These are phyloP conservation scores for Salminus brasiliensis DNA, from an alignment of 2,113 vertebrate genomes.

Conservation along the genomic window DNA sequence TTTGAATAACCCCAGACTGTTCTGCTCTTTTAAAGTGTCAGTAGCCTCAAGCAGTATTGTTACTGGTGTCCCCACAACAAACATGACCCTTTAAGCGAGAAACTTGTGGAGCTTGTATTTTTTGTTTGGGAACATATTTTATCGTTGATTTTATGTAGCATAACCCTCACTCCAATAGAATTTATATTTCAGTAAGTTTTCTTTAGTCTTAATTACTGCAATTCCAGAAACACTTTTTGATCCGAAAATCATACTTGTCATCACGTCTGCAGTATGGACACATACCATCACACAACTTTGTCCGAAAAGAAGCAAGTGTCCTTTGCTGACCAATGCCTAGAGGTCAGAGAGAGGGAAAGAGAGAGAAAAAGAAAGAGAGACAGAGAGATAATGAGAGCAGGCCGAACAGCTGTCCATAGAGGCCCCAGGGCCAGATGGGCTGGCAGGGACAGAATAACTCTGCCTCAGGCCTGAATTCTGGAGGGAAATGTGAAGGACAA, in stretches of 20 bases:
- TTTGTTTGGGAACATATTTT: background rate
- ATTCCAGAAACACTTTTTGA: background rate
- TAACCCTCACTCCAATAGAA: too few species aligned
- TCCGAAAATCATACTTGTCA: background rate
- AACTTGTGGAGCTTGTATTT: background rate
- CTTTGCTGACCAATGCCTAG: constrained; percentile 28
- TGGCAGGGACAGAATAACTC: constrained; percentile 48
- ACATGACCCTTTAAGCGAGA: background rate
- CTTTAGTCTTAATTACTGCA: too few species aligned
- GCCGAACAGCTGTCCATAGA: constrained; percentile 61
- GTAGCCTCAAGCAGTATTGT: background rate
- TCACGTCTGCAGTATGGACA: background rate
- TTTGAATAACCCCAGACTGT: background rate
- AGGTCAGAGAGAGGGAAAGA: constrained; percentile 34
- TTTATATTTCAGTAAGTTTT: too few species aligned
- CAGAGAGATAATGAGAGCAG: constrained; percentile 23
- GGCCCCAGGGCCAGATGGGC: constrained; percentile 68
- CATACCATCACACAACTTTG: background rate
- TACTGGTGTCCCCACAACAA: background rate
- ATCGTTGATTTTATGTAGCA: too few species aligned
- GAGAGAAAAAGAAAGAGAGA: constrained; percentile 17
- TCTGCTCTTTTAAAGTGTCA: background rate
- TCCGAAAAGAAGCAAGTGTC: constrained; percentile 5
- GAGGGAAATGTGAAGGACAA: constrained; percentile 66
- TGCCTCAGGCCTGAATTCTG: constrained; percentile 60